These are phyloP conservation scores for Neocrepidodera transversa DNA, from an alignment of 2,888 invertebrate genomes.

Conservation along the genomic window DNA sequence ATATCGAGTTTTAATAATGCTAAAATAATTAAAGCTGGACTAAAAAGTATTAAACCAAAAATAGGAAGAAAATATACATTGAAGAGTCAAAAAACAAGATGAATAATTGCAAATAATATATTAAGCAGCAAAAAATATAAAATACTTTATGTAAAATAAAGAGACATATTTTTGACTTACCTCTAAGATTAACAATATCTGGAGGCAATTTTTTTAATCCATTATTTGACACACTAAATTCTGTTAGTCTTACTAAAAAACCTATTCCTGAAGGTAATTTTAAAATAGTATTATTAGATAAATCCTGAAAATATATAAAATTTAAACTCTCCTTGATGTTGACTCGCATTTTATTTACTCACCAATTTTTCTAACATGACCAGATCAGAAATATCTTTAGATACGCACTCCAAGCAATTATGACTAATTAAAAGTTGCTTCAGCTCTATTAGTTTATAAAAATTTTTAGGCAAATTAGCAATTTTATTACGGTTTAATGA, in stretches of 20 bases:
- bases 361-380: slow-evolving; percentile 80
- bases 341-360: no score
- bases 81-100: slow-evolving; percentile 68
- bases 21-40: slow-evolving; percentile 53
- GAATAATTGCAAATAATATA: no score
- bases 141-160: no score
- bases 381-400: slow-evolving; percentile 78
- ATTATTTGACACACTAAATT: slow-evolving; percentile 78
- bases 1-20: slow-evolving; percentile 77
- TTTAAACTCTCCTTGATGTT: no score
- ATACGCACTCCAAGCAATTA: slow-evolving; percentile 73
- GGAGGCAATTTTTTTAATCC: slow-evolving; percentile 76
- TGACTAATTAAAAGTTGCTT: slow-evolving; percentile 76
- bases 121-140: no score
- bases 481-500: slow-evolving; percentile 76
- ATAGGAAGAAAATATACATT: neutral
- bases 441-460: slow-evolving; percentile 75
- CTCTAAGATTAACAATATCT: slow-evolving; percentile 82
- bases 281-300: slow-evolving; percentile 78
- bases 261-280: slow-evolving; percentile 82
- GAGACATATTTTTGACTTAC: no score
- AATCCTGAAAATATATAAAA: slow-evolving; percentile 66
- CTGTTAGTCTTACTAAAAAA: slow-evolving; percentile 78
- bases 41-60: neutral
- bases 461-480: slow-evolving; percentile 66